These are phyloP conservation scores for Drosophila ercepeae DNA, from an alignment of 1,140 invertebrate genomes.

Conservation along the genomic window DNA sequence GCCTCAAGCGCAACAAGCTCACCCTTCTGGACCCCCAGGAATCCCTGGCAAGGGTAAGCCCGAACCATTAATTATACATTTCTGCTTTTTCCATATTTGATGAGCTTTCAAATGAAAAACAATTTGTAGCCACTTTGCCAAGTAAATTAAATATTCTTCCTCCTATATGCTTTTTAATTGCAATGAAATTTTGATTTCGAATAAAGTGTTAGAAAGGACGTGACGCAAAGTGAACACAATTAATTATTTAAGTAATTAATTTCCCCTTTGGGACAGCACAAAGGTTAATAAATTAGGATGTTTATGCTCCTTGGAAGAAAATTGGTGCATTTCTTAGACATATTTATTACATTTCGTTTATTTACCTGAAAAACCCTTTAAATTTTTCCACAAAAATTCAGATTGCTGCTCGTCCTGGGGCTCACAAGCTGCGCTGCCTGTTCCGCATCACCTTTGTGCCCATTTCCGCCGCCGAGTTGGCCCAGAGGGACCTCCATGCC, in stretches of 20 bases:
- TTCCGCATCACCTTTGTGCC: conserved; percentile 95
- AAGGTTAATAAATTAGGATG: not conserved
- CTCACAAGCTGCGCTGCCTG: conserved; percentile 94
- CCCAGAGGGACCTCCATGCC: conserved; percentile 91
- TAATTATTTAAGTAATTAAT: not conserved
- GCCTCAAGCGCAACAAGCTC: conserved; percentile 92
- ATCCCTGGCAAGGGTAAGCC: conserved; percentile 91
- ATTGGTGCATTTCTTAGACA: too few species aligned
- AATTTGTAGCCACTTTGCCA: conserved; percentile 1
- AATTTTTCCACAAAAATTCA: too few species aligned
- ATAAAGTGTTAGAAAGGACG: not conserved
- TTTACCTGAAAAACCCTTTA: too few species aligned
- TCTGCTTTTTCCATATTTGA: not conserved
- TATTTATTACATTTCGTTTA: too few species aligned
- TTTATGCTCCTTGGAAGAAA: too few species aligned
- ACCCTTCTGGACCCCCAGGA: conserved; percentile 93
- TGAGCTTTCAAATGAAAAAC: not conserved
- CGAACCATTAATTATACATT: not conserved
- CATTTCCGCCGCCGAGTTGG: conserved; percentile 91
- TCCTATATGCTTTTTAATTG: not conserved
- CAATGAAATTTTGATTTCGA: not conserved
- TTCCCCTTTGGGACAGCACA: not conserved
- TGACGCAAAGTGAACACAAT: not conserved
- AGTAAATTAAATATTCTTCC: not conserved
- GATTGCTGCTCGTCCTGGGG: conserved; percentile 94